phyloP scores from a whole-genome alignment of 2,113 vertebrate species.

The Dermatemys mawii region DNA sequence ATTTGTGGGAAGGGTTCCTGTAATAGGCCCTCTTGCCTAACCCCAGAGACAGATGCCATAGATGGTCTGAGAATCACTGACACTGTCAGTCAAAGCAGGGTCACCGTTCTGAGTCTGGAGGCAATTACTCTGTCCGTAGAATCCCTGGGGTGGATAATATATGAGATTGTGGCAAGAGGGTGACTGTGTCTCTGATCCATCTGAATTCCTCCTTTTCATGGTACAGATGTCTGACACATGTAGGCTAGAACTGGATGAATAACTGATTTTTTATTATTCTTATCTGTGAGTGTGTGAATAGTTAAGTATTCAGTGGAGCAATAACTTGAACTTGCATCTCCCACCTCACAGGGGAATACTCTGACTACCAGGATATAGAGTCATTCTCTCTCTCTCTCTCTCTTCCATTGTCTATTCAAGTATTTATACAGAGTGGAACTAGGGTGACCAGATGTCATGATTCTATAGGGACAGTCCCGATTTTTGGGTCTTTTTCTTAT shows the following conservation, averaged over 20 bases:
- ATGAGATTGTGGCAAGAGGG: neutral
- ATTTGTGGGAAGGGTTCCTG: rapidly evolving
- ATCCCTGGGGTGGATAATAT: neutral
- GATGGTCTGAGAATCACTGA: neutral
- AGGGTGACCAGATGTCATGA: too few species aligned
- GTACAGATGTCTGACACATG: neutral
- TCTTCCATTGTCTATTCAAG: neutral
- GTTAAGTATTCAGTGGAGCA: neutral
- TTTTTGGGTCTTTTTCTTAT: too few species aligned
- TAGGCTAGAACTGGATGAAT: neutral
- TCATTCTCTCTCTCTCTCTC: neutral
- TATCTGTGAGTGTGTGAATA: neutral
- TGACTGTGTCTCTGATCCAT: neutral
- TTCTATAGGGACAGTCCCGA: too few species aligned
- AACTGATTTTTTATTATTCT: neutral
- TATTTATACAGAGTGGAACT: neutral
- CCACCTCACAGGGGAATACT: neutral
- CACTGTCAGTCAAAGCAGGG: neutral
- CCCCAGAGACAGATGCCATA: neutral
- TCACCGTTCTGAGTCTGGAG: neutral
- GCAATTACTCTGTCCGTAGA: neutral
- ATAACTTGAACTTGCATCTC: neutral
- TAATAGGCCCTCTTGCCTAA: neutral
- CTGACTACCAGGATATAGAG: neutral
- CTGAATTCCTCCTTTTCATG: neutral